These are phyloP conservation scores for Agrochola macilenta DNA, from an alignment of 2,888 invertebrate species.

Conservation along the genomic window DNA sequence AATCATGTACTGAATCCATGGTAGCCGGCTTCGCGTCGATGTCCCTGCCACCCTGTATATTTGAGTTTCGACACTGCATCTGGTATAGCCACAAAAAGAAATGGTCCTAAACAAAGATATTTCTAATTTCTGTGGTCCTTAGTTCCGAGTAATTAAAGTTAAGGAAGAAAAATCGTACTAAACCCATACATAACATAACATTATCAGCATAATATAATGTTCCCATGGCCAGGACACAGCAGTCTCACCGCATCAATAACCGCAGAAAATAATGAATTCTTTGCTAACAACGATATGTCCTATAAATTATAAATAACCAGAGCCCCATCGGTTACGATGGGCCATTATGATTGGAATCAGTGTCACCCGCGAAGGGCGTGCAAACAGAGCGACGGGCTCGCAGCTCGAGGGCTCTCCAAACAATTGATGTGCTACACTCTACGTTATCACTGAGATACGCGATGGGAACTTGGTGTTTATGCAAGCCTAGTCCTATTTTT, in stretches of 20 bases:
- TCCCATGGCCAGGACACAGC: too few species aligned
- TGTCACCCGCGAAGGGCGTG: slow-evolving; percentile 59
- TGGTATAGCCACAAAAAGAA: background rate
- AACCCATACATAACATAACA: background rate
- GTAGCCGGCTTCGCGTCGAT: too few species aligned
- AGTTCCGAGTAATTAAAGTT: background rate
- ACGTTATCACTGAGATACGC: slow-evolving; percentile 62
- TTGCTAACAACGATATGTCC: background rate
- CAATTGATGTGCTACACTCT: slow-evolving; percentile 63
- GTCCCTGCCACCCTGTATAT: too few species aligned
- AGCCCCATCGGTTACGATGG: slow-evolving; percentile 16
- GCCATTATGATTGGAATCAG: slow-evolving; percentile 55
- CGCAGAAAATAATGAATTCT: slow-evolving; percentile 1
- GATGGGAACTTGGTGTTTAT: slow-evolving; percentile 46
- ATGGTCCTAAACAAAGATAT: background rate
- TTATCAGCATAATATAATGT: too few species aligned
- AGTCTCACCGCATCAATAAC: background rate
- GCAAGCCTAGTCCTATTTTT: slow-evolving; percentile 50
- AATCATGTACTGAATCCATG: too few species aligned
- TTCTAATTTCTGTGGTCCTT: background rate
- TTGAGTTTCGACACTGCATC: background rate
- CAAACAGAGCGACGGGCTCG: slow-evolving; percentile 50
- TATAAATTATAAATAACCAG: slow-evolving; percentile 26
- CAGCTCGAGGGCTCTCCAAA: slow-evolving; percentile 64
- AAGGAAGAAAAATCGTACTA: background rate